Evolutionary conservation across 2,797 vertebrate genomes (phyloP).

Genomic region (Chrosomus eos): DNA sequence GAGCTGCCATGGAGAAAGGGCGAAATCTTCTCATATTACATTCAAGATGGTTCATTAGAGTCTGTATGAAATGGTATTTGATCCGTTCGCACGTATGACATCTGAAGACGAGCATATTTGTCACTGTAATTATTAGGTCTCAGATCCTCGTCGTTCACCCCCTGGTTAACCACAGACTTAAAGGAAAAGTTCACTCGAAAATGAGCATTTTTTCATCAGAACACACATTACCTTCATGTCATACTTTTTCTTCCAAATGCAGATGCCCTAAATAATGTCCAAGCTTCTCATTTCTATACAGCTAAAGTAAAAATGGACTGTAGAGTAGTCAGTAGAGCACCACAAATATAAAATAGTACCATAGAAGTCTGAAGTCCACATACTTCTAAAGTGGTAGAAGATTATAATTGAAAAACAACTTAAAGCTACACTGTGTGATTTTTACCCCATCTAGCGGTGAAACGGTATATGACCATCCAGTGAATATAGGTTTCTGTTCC

Average conservation of each 20-base stretch:
- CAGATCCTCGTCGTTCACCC: constrained; percentile 21
- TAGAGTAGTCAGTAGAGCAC: too few relatives aligned
- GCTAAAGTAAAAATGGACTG: not conserved
- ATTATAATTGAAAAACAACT: not conserved
- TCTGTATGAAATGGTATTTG: constrained; percentile 48
- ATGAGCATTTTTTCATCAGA: constrained; percentile 24
- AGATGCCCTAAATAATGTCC: not conserved
- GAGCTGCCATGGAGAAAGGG: constrained; percentile 57
- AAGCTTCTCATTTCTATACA: not conserved
- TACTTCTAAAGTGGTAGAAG: not conserved
- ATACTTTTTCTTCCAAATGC: not conserved
- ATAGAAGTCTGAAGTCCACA: not conserved
- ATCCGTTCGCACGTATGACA: constrained; percentile 51
- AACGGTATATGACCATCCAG: too few relatives aligned
- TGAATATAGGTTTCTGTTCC: too few relatives aligned
- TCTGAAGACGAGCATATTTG: constrained; percentile 49
- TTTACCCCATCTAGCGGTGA: too few relatives aligned
- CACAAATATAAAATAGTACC: not conserved
- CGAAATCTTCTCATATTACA: constrained; percentile 64
- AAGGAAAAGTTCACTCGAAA: constrained; percentile 30
- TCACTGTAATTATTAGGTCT: constrained; percentile 52
- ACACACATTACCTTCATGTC: not conserved
- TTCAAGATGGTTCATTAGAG: constrained; percentile 54
- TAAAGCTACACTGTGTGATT: too few relatives aligned
- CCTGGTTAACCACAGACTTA: constrained; percentile 42